Percentiles rank a stretch among this genome's conserved stretches.
phyloP scores from a whole-genome alignment of 2,113 vertebrate genomes.

The Casuarius casuarius region DNA sequence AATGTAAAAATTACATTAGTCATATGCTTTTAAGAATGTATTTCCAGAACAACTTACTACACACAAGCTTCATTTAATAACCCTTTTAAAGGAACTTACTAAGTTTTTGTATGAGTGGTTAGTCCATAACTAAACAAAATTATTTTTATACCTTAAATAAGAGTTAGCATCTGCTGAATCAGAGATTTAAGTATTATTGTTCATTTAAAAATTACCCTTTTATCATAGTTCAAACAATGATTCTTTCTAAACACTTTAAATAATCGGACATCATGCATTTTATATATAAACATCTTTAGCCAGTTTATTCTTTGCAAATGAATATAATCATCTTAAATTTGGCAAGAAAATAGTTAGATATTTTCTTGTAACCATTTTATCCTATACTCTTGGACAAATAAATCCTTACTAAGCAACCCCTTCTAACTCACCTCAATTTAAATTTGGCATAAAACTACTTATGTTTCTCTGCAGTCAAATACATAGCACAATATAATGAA shows the following conservation, averaged over 20 bases:
- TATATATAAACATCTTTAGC: not conserved
- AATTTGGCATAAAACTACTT: not conserved
- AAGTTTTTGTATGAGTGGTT: not conserved
- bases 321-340: constrained; percentile 24
- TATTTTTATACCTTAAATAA: constrained; percentile 41
- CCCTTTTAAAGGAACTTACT: not conserved
- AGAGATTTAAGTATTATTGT: constrained; percentile 2
- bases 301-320: constrained; percentile 25
- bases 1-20: constrained; percentile 16
- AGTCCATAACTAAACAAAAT: constrained; percentile 18
- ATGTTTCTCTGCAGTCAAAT: not conserved
- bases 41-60: constrained; percentile 25
- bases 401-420: constrained; percentile 5
- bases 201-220: not conserved
- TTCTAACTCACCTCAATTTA: not conserved
- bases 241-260: not conserved
- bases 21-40: constrained; percentile 33
- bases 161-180: constrained; percentile 44
- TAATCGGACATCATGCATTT: not conserved
- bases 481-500: not conserved
- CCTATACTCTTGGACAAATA: constrained; percentile 31
- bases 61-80: not conserved
- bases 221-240: not conserved
- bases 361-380: not conserved
- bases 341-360: not conserved